Percentiles rank a stretch among this genome's conserved stretches.
Evolutionary conservation across 2,113 vertebrate genomes (phyloP).

Genomic region (Orycteropus afer): DNA sequence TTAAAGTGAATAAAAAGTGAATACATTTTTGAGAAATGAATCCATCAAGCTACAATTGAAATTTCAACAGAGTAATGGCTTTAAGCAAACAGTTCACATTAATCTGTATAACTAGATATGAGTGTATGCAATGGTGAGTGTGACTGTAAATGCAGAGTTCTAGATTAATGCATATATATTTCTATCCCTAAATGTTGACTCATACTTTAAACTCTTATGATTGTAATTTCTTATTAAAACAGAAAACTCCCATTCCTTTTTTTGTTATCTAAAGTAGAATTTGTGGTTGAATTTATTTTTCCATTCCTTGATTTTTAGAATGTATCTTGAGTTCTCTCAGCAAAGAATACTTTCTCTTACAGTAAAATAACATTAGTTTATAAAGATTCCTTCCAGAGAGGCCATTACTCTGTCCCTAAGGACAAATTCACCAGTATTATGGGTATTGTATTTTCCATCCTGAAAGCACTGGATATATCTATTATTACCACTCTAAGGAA

Average conservation of each 20-base stretch:
- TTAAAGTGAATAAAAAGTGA: background rate
- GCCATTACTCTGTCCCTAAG: background rate
- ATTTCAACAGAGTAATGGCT: background rate
- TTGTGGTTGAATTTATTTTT: background rate
- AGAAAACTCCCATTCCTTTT: background rate
- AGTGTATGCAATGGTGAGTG: background rate
- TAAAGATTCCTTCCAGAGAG: background rate
- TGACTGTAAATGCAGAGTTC: background rate
- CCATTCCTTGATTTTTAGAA: background rate
- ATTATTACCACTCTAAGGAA: background rate
- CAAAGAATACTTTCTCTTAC: background rate
- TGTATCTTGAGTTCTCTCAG: background rate
- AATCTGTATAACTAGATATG: background rate
- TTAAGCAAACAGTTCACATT: background rate
- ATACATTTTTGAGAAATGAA: background rate
- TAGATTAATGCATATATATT: background rate
- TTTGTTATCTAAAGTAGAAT: background rate
- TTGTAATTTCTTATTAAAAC: background rate
- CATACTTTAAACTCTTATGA: background rate
- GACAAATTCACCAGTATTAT: background rate
- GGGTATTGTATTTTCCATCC: background rate
- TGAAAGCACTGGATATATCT: background rate
- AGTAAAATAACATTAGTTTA: background rate
- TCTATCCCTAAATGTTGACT: background rate
- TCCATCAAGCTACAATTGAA: background rate